Conservation (phyloP, 2,797 vertebrate species). For the Chlorospingus flavigularis region DNA sequence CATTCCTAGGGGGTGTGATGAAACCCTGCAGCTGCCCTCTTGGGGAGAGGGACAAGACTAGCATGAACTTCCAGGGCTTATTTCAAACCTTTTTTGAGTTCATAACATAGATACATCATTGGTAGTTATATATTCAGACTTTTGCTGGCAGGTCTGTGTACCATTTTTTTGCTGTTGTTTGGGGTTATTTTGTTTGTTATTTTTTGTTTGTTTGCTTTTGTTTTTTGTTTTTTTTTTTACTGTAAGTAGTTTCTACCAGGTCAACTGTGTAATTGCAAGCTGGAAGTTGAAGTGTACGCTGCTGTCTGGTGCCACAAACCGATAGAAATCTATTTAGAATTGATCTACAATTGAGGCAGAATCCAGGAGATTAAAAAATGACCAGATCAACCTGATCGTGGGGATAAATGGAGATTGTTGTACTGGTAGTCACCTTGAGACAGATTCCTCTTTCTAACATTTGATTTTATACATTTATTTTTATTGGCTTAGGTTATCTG, state of each 20-base stretch:
- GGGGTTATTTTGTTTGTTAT: too few species aligned
- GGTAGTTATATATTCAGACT: background rate
- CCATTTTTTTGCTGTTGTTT: too few species aligned
- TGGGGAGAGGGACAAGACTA: background rate
- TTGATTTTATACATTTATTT: background rate
- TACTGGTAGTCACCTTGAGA: background rate
- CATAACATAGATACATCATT: background rate
- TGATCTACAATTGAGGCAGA: background rate
- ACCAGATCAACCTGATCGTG: rapidly evolving
- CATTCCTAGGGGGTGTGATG: background rate
- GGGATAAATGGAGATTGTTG: background rate
- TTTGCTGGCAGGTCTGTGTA: background rate
- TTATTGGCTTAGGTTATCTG: background rate
- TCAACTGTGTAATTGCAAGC: background rate
- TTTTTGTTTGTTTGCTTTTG: background rate
- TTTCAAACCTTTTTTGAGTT: background rate
- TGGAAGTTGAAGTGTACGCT: background rate
- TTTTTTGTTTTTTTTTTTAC: too few species aligned
- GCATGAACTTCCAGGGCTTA: background rate
- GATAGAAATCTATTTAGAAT: background rate
- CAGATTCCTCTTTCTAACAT: background rate
- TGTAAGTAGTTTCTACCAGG: background rate
- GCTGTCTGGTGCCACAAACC: background rate
- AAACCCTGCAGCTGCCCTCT: background rate
- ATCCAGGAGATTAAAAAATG: background rate